Base-by-base conservation (phyloP, 2,113 vertebrate genomes). In the Australoheros scitulus region DNA sequence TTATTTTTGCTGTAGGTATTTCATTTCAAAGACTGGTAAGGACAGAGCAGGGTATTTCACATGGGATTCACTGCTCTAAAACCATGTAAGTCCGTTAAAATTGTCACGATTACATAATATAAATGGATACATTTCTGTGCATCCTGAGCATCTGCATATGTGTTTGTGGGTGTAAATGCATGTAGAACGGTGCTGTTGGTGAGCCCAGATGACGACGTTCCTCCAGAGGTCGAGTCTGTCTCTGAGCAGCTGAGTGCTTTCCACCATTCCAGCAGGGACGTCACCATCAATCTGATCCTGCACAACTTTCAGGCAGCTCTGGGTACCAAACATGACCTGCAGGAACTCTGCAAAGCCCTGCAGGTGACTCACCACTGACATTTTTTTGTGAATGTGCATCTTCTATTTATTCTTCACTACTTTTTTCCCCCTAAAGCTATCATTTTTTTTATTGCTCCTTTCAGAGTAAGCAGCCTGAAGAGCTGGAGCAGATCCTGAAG, bases 21-120 rank as follows among this genome's bases (percentile, higher is more conserved):
- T 96, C 97, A 3, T 99, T 97, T 92, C 97, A 98, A 85, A 95
- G 97, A 34, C 91, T 99, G 91, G 96, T 99, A 65, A 96, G 96
- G 84, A 94, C 95, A 0, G 98, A 99, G 89, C 97, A 99, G 78
- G 96, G 96, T 1, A 85, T 98, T 64, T 77, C 95, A 1, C 57
- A 92, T 14, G 95, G 94, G 59, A 92, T 82, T 55, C 90, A 91
- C 43, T 84, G 93, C 61, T 95, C 95, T 58, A 98, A 97, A 90
- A 97, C 95, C 0, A 92, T 97, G 98, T 99, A 88, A 97, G 97
- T 96, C 3, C 20, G 43, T 22, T 34, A 38, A 58, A 2, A 80
- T 18, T 61, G 18, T 8, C 32, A 41, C 24, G 3, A 3, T 5
- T 32, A 15, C 6, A 52, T 6, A 70, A 50, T 70, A 41, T 50